phyloP scores from a whole-genome alignment of 2,797 vertebrate genomes.

The Sebastes aleutianus region DNA sequence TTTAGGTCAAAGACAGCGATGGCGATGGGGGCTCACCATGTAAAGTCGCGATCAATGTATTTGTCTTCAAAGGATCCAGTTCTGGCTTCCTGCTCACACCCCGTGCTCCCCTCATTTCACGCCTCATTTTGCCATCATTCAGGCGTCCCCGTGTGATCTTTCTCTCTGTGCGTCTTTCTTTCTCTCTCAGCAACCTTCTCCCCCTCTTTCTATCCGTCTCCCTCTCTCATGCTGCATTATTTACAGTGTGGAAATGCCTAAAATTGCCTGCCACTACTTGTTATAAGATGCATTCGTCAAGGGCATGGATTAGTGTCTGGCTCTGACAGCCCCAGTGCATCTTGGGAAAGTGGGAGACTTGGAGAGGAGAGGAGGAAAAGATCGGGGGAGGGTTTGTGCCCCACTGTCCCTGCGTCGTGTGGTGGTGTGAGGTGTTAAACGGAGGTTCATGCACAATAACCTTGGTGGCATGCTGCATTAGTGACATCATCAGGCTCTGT shows the following conservation, averaged over 20 bases:
- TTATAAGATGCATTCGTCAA: conserved; percentile 82
- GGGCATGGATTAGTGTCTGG: conserved; percentile 68
- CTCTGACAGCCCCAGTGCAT: conserved; percentile 71
- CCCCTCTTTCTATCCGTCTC: conserved; percentile 25
- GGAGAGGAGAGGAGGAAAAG: neutral
- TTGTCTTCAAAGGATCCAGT: conserved; percentile 39
- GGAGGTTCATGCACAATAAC: conserved; percentile 74
- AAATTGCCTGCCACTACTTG: conserved; percentile 81
- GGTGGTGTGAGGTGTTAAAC: conserved; percentile 56
- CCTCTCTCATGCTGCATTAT: conserved; percentile 68
- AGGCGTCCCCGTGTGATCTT: conserved; percentile 54
- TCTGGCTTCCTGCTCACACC: conserved; percentile 20
- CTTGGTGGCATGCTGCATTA: conserved; percentile 77
- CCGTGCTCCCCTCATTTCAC: conserved; percentile 62
- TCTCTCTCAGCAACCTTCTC: conserved; percentile 14
- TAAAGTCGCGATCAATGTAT: conserved; percentile 39
- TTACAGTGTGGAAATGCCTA: conserved; percentile 78
- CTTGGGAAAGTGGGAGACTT: conserved; percentile 55
- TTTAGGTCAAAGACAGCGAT: conserved; percentile 11
- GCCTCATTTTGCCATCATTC: conserved; percentile 73
- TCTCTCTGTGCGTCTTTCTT: conserved; percentile 29
- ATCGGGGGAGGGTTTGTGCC: conserved; percentile 3
- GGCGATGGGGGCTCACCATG: neutral
- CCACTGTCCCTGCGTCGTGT: conserved; percentile 31
- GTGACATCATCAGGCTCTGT: conserved; percentile 70